These are phyloP conservation scores for Panulirus ornatus DNA, from an alignment of 1,140 invertebrate genomes.

Conservation along the genomic window DNA sequence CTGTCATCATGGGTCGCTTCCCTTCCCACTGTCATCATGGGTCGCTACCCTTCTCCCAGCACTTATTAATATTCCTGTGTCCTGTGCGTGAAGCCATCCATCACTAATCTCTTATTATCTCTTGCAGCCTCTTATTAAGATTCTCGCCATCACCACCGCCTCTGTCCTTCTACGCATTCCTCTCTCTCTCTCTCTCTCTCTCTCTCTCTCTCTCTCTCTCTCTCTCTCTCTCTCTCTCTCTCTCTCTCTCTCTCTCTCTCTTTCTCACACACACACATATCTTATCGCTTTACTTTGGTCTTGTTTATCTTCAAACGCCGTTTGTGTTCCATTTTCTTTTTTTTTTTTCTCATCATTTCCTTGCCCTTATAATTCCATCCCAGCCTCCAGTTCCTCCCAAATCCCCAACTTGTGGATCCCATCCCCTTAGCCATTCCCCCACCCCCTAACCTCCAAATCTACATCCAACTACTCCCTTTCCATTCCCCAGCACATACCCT, in stretches of 20 bases:
- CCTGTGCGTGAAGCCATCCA: constrained; percentile 59
- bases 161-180: no score
- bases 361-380: background rate
- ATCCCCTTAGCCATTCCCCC: background rate
- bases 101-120: constrained; percentile 66
- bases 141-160: constrained; percentile 42
- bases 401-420: no score
- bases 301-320: no score
- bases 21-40: background rate
- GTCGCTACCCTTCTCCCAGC: background rate
- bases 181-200: background rate
- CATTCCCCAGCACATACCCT: no score
- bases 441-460: background rate
- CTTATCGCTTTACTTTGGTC: no score
- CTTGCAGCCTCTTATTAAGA: constrained; percentile 59
- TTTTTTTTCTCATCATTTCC: background rate
- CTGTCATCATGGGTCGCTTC: background rate
- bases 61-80: constrained; percentile 57
- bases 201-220: constrained; percentile 37
- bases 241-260: background rate
- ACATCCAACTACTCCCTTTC: background rate
- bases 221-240: constrained; percentile 31
- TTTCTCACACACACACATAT: no score
- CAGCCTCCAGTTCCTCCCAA: background rate
- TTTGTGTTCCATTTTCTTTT: background rate